These are phyloP conservation scores for Tenthredo amoena DNA, from an alignment of 2,888 invertebrate species.

Conservation along the genomic window DNA sequence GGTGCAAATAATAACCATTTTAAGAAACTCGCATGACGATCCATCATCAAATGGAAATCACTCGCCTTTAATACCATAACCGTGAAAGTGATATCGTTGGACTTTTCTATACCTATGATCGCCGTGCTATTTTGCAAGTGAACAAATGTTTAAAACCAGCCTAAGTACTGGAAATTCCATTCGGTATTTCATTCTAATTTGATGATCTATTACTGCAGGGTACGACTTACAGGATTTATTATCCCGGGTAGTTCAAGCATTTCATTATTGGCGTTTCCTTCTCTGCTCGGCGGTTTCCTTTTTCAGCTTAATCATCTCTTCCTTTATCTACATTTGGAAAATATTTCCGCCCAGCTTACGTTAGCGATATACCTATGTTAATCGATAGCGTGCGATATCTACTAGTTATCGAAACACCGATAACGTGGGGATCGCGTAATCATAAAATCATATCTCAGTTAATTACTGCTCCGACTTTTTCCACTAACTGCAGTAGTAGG, in stretches of 20 bases:
- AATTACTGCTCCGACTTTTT: neutral
- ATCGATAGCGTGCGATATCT: slow-evolving; percentile 4
- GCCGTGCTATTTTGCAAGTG: neutral
- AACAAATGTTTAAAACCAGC: neutral
- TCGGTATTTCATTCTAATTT: slow-evolving; percentile 5
- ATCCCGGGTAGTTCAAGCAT: neutral
- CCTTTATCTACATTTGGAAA: neutral
- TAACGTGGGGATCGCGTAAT: neutral
- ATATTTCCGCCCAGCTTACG: neutral
- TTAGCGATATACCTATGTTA: neutral
- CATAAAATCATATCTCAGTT: neutral
- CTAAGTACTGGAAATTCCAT: slow-evolving; percentile 1
- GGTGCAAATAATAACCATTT: neutral
- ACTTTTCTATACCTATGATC: neutral
- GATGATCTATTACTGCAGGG: neutral
- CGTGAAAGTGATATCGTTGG: neutral
- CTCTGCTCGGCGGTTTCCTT: neutral
- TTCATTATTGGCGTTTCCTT: slow-evolving; percentile 13
- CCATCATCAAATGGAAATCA: neutral
- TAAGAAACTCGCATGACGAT: neutral
- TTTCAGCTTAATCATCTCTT: neutral
- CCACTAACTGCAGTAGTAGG: neutral
- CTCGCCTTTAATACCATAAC: neutral
- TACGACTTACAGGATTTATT: slow-evolving; percentile 13
- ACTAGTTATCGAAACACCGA: neutral